Base-by-base conservation (phyloP, 2,888 invertebrate genomes). In the Scelioninae gen. 1 region DNA sequence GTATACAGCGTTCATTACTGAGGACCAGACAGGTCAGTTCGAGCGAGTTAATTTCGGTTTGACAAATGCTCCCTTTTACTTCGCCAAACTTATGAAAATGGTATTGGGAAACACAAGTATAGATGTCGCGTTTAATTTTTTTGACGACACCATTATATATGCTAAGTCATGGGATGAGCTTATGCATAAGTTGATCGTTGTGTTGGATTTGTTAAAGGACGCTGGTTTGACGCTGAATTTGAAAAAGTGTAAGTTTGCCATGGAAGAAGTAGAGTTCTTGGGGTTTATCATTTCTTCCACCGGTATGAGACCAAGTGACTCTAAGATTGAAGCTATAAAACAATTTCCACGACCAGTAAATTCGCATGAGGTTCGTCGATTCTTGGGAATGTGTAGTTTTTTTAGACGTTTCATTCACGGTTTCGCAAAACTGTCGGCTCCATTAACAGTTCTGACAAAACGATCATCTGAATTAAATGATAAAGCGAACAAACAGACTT, bases 381-480 rank as follows among this genome's bases (percentile, higher is more conserved):
- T 58, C 32, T 31, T 58, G 8, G 58, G 58, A 34, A 31, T 58
- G 58, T 32, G 32, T n/a, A 13, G 58, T 11, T 58, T 32, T 34
- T 58, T 58, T 58, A 58, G 58, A 40, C 58, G 58, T 15, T 58
- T 58, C 34, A 15, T 58, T 31, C 58, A 31, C 32, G 31, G 11
- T 23, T 58, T 11, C 13, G 58, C 38, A 10, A 7, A 31, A 32
- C 31, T 32, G n/a, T 11, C 58, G 9, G 32, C 34, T 6, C 58
- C 58, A 8, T 15, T 58, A 32, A 58, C 58, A 9, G 11, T 8
- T 38, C 38, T 38, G 38, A 10, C 38, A 11, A 38, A 38, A 38
- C 9, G 38, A 8, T 10, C 11, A 8, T 38, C 38, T 10, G 9
- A 38, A 38, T 10, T 38, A 8, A 38, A 38, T 11, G 11, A 11